These are phyloP conservation scores for Esox masquinongy DNA, from an alignment of 2,797 vertebrate genomes.

Conservation along the genomic window DNA sequence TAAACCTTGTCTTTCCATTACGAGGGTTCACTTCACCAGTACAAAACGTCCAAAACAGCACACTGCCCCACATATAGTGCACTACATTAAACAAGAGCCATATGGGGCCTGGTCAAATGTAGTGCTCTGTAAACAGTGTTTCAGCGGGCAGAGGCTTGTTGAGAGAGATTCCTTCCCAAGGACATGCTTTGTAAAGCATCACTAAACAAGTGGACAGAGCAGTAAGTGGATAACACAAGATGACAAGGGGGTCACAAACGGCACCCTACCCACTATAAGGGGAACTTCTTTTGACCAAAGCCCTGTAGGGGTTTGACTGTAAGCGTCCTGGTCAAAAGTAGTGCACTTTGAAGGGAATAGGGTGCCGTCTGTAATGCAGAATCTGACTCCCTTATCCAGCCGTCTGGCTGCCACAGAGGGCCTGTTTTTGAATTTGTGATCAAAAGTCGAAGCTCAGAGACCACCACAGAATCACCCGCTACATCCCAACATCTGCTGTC, in stretches of 20 bases:
- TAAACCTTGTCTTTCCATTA: no score
- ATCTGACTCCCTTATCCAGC: conserved; percentile 37
- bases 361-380: background rate
- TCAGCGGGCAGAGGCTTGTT: background rate
- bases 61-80: no score
- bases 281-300: background rate
- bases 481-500: conserved; percentile 72
- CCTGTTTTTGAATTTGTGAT: conserved; percentile 74
- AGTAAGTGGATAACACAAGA: conserved; percentile 32
- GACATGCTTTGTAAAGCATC: conserved; percentile 24
- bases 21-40: no score
- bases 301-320: background rate
- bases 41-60: no score
- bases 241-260: background rate
- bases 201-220: conserved; percentile 40
- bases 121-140: background rate
- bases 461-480: conserved; percentile 65
- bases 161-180: background rate
- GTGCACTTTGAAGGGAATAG: background rate
- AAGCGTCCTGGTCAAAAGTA: background rate
- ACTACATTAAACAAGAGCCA: no score
- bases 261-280: background rate
- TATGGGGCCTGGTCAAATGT: background rate
- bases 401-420: conserved; percentile 63
- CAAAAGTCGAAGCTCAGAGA: conserved; percentile 59